These are phyloP conservation scores for Drosophila auraria DNA, from an alignment of 1,140 invertebrate genomes.

Conservation along the genomic window DNA sequence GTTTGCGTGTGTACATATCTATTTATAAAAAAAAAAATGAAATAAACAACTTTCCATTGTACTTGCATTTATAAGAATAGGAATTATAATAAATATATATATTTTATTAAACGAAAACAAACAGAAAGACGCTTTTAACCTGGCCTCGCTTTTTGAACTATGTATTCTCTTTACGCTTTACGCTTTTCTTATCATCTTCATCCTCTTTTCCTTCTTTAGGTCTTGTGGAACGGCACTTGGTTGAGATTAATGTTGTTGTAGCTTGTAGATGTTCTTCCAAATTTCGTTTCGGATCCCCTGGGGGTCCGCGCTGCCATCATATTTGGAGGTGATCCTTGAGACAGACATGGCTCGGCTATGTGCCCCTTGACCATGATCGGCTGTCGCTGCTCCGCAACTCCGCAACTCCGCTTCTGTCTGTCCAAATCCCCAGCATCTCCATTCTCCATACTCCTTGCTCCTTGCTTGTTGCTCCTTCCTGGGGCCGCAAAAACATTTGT, in stretches of 20 bases:
- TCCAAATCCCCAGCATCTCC: constrained; percentile 6
- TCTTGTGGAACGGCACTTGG: constrained; percentile 61
- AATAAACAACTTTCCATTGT: constrained; percentile 48
- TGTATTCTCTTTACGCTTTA: constrained; percentile 12
- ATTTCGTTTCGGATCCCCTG: constrained; percentile 1
- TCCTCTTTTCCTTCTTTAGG: constrained; percentile 30
- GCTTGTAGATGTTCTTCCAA: constrained; percentile 11
- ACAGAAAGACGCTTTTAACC: constrained; percentile 32
- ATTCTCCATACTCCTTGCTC: constrained; percentile 2
- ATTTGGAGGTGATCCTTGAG: background rate
- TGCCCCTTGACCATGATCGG: constrained; percentile 6
- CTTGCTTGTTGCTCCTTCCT: background rate
- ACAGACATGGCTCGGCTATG: constrained; percentile 5
- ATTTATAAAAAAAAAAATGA: constrained; percentile 21
- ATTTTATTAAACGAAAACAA: constrained; percentile 51
- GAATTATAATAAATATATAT: constrained; percentile 47
- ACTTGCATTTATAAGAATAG: constrained; percentile 50
- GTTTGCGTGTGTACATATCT: constrained; percentile 19
- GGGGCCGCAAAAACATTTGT: constrained; percentile 36
- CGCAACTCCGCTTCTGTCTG: background rate
- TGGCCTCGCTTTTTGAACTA: constrained; percentile 42
- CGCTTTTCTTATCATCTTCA: background rate
- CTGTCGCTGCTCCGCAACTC: constrained; percentile 2
- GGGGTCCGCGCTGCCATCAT: background rate
- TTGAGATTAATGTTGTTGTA: constrained; percentile 56